Evolutionary conservation across 2,888 invertebrate genomes (phyloP), one percentile per base, ranked within the genome.

Genomic region (Oxytorus armatus): DNA sequence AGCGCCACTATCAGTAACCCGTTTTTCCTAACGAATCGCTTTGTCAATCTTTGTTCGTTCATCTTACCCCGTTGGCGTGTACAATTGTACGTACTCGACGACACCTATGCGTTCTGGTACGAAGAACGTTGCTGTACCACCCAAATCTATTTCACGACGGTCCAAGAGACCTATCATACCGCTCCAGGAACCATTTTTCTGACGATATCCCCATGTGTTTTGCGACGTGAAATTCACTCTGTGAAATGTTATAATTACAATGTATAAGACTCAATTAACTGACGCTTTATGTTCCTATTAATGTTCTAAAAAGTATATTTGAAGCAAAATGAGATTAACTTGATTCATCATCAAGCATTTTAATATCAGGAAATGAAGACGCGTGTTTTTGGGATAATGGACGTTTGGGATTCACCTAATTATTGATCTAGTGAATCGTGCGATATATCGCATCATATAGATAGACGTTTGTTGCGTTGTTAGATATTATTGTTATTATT

Each of bases 41-140:
- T 1, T 47, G 5, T 2, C 16, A 49, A 18, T 47, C 7, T 44
- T 29, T 25, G 25, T 61, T 36, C 3, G 10, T 14, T 21, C 16
- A 14, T 55, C 61, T 84, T 85, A 96, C 83, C 93, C 92, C 0
- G 95, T 95, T 0, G 94, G 94, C 0, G 95, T 94, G 11, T 95
- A 95, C 91, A 95, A 94, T 36, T 95, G 93, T 61, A 96, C 93
- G 86, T 95, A 96, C 84, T 95, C 94, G 3, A 95, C 93, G 23
- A 94, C 92, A 0, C 93, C 92, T 63, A 95, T 91, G 2, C 96
- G 93, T 86, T 95, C 94, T 0, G 92, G 87, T 0, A 94, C 94
- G 74, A 96, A 92, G 86, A 95, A 93, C 49, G 91, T 85, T 0
- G 92, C 89, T 3, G 93, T 93, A 8, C 92, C 93, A 7, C 90